phyloP scores from a whole-genome alignment of 2,888 invertebrate genomes.

The Dichetophora obliterata region DNA sequence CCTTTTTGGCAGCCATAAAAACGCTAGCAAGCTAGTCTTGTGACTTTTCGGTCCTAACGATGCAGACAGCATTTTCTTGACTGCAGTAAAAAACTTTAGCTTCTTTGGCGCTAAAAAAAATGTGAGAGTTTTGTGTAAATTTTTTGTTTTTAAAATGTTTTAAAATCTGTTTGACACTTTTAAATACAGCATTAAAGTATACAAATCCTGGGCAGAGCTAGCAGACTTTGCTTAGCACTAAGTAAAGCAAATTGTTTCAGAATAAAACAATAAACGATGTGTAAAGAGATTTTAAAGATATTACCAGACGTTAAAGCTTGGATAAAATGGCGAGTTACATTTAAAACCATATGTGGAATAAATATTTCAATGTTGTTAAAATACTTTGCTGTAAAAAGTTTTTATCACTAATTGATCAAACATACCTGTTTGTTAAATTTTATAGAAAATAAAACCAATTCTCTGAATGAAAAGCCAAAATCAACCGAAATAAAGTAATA shows the following conservation, averaged over 20 bases:
- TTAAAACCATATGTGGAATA: too few relatives aligned
- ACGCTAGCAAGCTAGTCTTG: not conserved
- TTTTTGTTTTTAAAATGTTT: conserved; percentile 7
- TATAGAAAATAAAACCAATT: too few relatives aligned
- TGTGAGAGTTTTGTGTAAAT: not conserved
- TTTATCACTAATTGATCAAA: too few relatives aligned
- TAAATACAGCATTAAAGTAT: not conserved
- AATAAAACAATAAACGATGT: not conserved
- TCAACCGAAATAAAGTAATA: too few relatives aligned
- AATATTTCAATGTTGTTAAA: too few relatives aligned
- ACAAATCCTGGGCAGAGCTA: not conserved
- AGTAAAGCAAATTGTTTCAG: not conserved
- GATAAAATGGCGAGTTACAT: too few relatives aligned
- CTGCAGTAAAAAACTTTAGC: too few relatives aligned
- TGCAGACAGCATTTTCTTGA: not conserved
- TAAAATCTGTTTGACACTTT: conserved; percentile 22
- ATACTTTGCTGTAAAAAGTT: too few relatives aligned
- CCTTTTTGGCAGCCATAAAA: not conserved
- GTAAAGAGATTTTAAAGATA: not conserved
- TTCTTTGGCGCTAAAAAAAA: not conserved
- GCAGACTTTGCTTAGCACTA: not conserved
- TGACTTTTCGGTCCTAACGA: not conserved
- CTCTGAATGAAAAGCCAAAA: too few relatives aligned
- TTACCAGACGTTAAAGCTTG: too few relatives aligned
- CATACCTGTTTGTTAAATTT: too few relatives aligned